These are phyloP conservation scores for Hypomecis atomaria DNA, from an alignment of 2,888 invertebrate genomes.

Conservation along the genomic window DNA sequence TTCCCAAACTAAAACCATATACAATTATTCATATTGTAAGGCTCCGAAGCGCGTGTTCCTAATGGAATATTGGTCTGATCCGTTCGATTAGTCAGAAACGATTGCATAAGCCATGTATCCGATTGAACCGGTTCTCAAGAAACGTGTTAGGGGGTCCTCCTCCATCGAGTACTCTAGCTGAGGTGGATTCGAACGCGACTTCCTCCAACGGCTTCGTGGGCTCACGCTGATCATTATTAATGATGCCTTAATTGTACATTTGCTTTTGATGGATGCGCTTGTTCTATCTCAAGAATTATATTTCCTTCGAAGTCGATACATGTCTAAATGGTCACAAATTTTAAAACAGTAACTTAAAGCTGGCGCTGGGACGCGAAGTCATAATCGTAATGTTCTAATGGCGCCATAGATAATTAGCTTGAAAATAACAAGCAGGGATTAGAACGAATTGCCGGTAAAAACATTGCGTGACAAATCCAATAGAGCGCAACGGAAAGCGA, in stretches of 20 bases:
- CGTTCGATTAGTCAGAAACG: slow-evolving; percentile 64
- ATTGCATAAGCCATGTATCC: slow-evolving; percentile 76
- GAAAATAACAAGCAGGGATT: slow-evolving; percentile 1
- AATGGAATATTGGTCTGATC: slow-evolving; percentile 50
- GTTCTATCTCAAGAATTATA: slow-evolving; percentile 18
- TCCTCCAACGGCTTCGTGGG: slow-evolving; percentile 29
- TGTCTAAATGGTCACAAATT: not conserved
- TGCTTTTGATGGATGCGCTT: slow-evolving; percentile 21
- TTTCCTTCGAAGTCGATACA: not conserved
- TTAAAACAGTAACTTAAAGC: not conserved
- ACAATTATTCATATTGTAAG: too few relatives aligned
- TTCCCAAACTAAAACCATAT: not conserved
- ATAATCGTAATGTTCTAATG: not conserved
- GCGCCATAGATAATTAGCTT: not conserved
- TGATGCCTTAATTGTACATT: slow-evolving; percentile 34
- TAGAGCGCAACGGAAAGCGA: not conserved
- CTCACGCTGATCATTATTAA: slow-evolving; percentile 20
- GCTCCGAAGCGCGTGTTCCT: slow-evolving; percentile 26
- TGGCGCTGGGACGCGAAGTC: not conserved
- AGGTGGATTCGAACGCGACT: slow-evolving; percentile 37
- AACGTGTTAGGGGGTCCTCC: slow-evolving; percentile 82
- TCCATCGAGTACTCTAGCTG: slow-evolving; percentile 37
- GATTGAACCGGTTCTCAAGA: slow-evolving; percentile 77
- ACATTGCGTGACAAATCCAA: slow-evolving; percentile 8
- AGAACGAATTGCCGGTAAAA: slow-evolving; percentile 9